Evolutionary conservation across 2,888 invertebrate species (phyloP).

Genomic region (Bursaphelenchus okinawaensis): DNA sequence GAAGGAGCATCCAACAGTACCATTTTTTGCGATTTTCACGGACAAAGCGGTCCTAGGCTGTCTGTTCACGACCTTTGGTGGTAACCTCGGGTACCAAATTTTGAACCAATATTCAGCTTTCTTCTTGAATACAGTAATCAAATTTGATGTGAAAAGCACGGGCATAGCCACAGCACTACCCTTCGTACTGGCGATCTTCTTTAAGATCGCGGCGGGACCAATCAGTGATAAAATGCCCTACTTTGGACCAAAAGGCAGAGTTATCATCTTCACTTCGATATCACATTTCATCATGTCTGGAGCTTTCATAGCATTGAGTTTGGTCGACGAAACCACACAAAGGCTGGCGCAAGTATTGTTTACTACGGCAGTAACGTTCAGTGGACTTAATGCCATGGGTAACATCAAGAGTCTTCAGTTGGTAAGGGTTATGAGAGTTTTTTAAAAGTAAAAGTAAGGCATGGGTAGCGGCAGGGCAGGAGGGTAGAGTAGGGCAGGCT

Average conservation of each 20-base stretch:
- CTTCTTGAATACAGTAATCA: slow-evolving; percentile 28
- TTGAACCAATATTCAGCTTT: slow-evolving; percentile 36
- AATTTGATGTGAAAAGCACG: slow-evolving; percentile 26
- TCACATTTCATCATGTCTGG: slow-evolving; percentile 36
- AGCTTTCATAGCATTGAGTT: slow-evolving; percentile 33
- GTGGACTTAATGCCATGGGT: slow-evolving; percentile 40
- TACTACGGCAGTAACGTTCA: slow-evolving; percentile 36
- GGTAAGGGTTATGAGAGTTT: background rate
- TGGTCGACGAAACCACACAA: slow-evolving; percentile 10
- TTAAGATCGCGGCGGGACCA: slow-evolving; percentile 28
- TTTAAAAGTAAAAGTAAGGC: background rate
- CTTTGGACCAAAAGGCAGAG: slow-evolving; percentile 19
- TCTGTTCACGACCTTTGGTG: background rate
- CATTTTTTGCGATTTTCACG: slow-evolving; percentile 27
- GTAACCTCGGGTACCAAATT: slow-evolving; percentile 24
- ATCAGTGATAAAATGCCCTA: slow-evolving; percentile 14
- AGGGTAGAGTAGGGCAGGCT: too few species aligned
- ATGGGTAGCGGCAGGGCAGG: too few species aligned
- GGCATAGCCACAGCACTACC: slow-evolving; percentile 27
- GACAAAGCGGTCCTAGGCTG: slow-evolving; percentile 15
- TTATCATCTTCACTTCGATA: slow-evolving; percentile 33
- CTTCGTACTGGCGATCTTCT: slow-evolving; percentile 23
- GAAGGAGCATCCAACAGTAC: slow-evolving; percentile 14
- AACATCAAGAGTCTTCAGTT: slow-evolving; percentile 37
- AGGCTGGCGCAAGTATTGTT: slow-evolving; percentile 38